Evolutionary conservation across 2,888 invertebrate species (phyloP), one percentile per base, ranked within the genome.

Genomic region (Parasteatoda lunata): DNA sequence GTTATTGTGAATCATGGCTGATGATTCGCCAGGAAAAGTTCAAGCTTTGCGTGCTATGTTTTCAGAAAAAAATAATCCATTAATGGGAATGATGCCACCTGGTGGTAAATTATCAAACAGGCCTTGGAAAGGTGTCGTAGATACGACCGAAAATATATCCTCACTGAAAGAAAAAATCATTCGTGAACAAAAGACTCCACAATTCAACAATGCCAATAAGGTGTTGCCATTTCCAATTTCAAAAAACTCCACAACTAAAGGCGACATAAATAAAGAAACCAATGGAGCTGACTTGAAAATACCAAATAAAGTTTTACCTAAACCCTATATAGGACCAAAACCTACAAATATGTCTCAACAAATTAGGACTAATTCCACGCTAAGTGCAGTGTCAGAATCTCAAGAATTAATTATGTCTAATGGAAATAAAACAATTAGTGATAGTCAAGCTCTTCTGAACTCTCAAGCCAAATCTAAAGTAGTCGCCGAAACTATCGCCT

Each of bases 11-110:
- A 75, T 30, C 64, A 88, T 88, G 88, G 88, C 81, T 5, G 88
- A 88, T 66, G 77, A 82, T 54, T 80, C 85, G 8, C 88, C 85
- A 9, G 84, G 85, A 11, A 89, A 89, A 78, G 89, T 89, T 4
- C 89, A 87, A 65, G 89, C 87, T 3, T 71, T 87, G 11, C 49
- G 87, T 5, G 87, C 86, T 30, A 75, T 89, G 9, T 89, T 89
- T 49, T 47, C 89, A 13, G 83, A 89, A 64, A 80, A 87, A 65
- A 84, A 87, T 49, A 59, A 73, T 5, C 77, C 87, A 3, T 59
- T 88, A 11, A 88, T 88, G 85, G 88, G 88, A 15, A 70, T 82
- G 66, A 78, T 77, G 78, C 77, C 76, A 13, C 88, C 82, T 4
- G 85, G 66, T 6, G 77, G 48, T 6, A 88, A 70, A 49, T 13